Conservation (phyloP, 2,113 vertebrate genomes). For the Trachemys scripta region DNA sequence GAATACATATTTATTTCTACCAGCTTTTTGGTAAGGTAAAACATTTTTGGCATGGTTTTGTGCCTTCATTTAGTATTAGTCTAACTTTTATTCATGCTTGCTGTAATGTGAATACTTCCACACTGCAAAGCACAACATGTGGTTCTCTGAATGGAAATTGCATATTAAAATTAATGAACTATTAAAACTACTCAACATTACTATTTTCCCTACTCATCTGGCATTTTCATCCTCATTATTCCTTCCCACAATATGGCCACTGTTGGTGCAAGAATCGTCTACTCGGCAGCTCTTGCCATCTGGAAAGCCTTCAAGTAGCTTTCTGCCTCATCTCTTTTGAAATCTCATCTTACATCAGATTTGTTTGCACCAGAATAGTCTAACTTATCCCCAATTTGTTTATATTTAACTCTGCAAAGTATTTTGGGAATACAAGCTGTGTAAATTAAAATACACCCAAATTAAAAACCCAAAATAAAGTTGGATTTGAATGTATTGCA, state of each 20-base stretch:
- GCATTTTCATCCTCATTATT: conserved; percentile 4
- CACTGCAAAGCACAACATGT: neutral
- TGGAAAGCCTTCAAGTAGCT: neutral
- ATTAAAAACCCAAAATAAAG: neutral
- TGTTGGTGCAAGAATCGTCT: neutral
- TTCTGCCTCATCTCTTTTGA: neutral
- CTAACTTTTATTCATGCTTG: neutral
- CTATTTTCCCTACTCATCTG: neutral
- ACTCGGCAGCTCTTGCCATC: neutral
- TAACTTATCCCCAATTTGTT: neutral
- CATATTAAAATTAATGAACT: neutral
- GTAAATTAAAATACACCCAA: neutral
- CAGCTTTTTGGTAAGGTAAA: neutral
- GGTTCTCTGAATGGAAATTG: neutral
- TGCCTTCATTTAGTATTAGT: neutral
- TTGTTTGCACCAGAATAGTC: neutral
- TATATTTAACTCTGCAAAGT: neutral
- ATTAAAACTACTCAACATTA: neutral
- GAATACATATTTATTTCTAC: neutral
- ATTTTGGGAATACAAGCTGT: neutral
- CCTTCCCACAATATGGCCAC: neutral
- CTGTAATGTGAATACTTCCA: neutral
- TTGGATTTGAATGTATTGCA: neutral
- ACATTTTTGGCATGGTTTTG: neutral
- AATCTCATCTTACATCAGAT: neutral